Percentiles rank a stretch among this genome's conserved stretches.
Evolutionary conservation across 2,888 invertebrate species (phyloP).

Genomic region (Nephrocerus scutellatus): DNA sequence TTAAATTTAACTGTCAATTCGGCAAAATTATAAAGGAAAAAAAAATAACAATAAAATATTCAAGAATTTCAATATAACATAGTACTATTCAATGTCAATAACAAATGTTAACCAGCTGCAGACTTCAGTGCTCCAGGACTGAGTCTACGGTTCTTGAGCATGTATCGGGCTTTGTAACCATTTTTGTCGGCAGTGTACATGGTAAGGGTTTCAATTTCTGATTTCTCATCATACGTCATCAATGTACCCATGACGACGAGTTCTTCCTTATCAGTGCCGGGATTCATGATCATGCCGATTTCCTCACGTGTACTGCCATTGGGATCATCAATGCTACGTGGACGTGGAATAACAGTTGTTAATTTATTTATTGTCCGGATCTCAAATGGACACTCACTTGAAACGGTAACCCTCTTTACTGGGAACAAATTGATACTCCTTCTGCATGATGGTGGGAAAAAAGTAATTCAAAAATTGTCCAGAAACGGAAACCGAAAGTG

Average conservation of each 20-base stretch:
- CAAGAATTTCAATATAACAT: too few species aligned
- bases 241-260: conserved; percentile 44
- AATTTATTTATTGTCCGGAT: not conserved
- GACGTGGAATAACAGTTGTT: not conserved
- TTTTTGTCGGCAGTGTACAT: conserved; percentile 47
- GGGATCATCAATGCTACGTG: conserved; percentile 35
- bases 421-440: conserved; percentile 33
- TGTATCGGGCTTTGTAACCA: conserved; percentile 41
- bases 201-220: conserved; percentile 37
- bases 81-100: too few species aligned
- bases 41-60: too few species aligned
- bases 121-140: conserved; percentile 34
- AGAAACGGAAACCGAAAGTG: conserved; percentile 29
- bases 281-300: conserved; percentile 42
- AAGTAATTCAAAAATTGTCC: conserved; percentile 34
- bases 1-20: too few species aligned
- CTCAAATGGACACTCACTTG: conserved; percentile 28
- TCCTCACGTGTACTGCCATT: conserved; percentile 44
- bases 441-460: conserved; percentile 33
- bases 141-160: conserved; percentile 39
- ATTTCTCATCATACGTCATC: conserved; percentile 36
- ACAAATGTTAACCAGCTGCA: conserved; percentile 31
- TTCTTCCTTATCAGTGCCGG: conserved; percentile 40
- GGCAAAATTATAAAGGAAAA: too few species aligned
- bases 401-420: conserved; percentile 42